A percentile compares a stretch with the other conserved stretches of the same genome.
Conservation (phyloP, 2,888 invertebrate species). For the Neoitamus cyanurus region DNA sequence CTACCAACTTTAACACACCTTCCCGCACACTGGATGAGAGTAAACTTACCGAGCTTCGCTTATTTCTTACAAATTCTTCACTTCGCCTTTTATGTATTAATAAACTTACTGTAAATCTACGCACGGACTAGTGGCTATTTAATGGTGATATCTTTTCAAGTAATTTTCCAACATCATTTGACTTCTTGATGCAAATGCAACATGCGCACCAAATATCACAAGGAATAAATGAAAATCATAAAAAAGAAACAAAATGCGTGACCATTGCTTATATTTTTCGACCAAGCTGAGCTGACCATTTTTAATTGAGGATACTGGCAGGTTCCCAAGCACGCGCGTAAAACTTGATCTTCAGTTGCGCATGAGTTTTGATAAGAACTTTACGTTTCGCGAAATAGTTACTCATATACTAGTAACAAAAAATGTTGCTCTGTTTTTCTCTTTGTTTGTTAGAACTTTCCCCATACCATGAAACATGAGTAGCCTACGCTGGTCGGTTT, state of each 20-base stretch:
- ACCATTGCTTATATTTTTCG: not conserved
- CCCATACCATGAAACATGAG: no score
- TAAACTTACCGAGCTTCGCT: not conserved
- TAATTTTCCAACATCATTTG: not conserved
- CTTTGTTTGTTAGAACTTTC: no score
- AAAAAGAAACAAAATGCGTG: not conserved
- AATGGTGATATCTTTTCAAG: not conserved
- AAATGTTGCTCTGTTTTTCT: no score
- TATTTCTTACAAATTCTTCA: not conserved
- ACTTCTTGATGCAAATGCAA: not conserved
- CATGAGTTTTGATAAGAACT: no score
- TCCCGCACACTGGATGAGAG: not conserved
- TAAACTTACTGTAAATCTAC: constrained; percentile 12
- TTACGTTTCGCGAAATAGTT: no score
- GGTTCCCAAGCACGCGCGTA: no score
- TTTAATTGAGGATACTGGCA: no score
- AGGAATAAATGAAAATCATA: not conserved
- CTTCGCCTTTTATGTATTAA: not conserved
- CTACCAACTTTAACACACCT: constrained; percentile 6
- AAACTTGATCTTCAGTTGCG: no score
- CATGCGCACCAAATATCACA: not conserved
- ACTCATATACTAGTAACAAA: no score
- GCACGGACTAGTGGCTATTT: constrained; percentile 29
- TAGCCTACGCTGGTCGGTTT: no score
- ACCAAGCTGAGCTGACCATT: not conserved